phyloP scores from a whole-genome alignment of 64 coral and sea anemone genomes.

The Trachythela sp. region DNA sequence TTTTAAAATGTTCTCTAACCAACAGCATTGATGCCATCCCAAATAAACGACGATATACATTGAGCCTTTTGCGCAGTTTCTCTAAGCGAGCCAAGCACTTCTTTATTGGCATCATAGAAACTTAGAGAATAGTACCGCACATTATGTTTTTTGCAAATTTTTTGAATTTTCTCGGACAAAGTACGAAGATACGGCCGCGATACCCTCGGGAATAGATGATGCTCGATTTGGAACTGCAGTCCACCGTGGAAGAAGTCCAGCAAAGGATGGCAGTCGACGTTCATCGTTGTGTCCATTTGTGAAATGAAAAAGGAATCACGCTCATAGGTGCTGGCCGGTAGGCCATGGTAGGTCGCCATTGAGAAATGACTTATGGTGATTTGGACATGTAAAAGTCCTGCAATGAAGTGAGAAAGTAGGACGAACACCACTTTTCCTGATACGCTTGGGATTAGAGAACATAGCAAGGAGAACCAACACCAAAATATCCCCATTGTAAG shows the following conservation, averaged over 20 bases:
- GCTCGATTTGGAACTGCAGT: constrained; percentile 97
- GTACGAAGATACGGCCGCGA: constrained; percentile 75
- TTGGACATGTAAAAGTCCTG: constrained; percentile 86
- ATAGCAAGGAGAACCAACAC: constrained; percentile 79
- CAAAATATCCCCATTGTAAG: constrained; percentile 78
- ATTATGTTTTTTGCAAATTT: constrained; percentile 70
- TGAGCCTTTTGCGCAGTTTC: constrained; percentile 77
- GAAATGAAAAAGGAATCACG: constrained; percentile 63
- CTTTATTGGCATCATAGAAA: constrained; percentile 79
- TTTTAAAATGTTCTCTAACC: constrained; percentile 34
- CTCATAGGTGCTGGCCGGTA: constrained; percentile 62
- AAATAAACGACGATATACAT: constrained; percentile 67
- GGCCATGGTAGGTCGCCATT: constrained; percentile 88
- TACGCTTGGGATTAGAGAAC: constrained; percentile 72
- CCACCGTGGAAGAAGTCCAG: constrained; percentile 93
- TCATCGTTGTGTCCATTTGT: constrained; percentile 83
- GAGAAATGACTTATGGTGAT: constrained; percentile 92
- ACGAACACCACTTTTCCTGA: constrained; percentile 59
- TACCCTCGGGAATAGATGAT: constrained; percentile 83
- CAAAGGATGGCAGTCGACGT: constrained; percentile 72
- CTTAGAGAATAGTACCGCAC: constrained; percentile 67
- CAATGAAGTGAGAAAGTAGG: constrained; percentile 81
- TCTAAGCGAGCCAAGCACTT: constrained; percentile 59
- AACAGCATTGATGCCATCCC: constrained; percentile 87
- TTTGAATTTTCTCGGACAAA: constrained; percentile 51